A percentile compares a stretch with the other conserved stretches of the same genome.
phyloP scores from a whole-genome alignment of 2,797 vertebrate genomes.

The Lacerta bilineata region DNA sequence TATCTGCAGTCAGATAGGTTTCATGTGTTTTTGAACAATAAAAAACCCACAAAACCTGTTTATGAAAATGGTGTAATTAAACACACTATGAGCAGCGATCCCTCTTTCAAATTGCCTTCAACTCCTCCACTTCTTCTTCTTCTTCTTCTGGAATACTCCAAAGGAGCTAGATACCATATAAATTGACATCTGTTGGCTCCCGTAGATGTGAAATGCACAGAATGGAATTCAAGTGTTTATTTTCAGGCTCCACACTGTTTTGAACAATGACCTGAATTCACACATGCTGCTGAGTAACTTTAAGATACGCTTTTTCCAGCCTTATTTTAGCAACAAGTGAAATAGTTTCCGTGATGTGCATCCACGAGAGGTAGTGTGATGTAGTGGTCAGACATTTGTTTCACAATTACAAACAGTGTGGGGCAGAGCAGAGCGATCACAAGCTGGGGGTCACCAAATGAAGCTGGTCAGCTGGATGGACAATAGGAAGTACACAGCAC shows the following conservation, averaged over 20 bases:
- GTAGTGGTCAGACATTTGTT: not conserved
- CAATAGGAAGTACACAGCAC: not conserved
- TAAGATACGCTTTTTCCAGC: conserved; percentile 36
- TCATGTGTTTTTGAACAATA: not conserved
- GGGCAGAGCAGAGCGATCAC: not conserved
- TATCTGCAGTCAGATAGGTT: not conserved
- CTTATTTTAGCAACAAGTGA: conserved; percentile 48
- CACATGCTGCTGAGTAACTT: conserved; percentile 34
- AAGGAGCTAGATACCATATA: rapidly evolving
- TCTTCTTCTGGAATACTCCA: not conserved
- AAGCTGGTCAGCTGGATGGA: not conserved
- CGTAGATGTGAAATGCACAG: conserved; percentile 33
- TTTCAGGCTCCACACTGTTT: conserved; percentile 48
- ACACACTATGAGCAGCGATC: not conserved
- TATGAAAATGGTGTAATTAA: not conserved
- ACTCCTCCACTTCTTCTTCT: no score
- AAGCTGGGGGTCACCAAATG: not conserved
- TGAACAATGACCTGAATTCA: conserved; percentile 43
- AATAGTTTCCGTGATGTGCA: conserved; percentile 49
- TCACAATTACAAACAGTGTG: not conserved
- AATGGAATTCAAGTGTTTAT: conserved; percentile 49
- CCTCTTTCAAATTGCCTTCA: not conserved
- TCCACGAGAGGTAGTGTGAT: not conserved
- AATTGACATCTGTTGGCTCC: not conserved
- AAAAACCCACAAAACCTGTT: not conserved